Conservation (phyloP, 2,888 invertebrate genomes). For the Sinelater perroti region DNA sequence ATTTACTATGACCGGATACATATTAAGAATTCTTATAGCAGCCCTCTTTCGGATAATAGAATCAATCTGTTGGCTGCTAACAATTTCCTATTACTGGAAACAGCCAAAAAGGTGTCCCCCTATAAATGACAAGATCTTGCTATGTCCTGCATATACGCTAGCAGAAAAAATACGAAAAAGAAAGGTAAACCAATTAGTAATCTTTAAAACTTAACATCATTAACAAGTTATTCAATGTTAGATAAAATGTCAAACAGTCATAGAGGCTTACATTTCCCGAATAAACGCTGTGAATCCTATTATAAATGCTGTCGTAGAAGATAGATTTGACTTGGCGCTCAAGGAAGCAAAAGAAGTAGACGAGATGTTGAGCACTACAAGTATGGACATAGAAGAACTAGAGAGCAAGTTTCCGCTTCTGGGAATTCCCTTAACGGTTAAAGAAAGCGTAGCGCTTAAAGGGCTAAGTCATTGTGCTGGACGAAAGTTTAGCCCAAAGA, state of each 20-base stretch:
- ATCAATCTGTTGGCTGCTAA: conserved; percentile 2
- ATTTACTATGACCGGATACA: background rate
- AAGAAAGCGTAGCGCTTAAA: conserved; percentile 81
- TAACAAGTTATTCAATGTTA: conserved; percentile 51
- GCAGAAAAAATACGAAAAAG: conserved; percentile 75
- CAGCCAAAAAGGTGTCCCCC: conserved; percentile 11
- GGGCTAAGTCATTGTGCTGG: conserved; percentile 80
- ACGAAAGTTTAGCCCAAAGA: conserved; percentile 61
- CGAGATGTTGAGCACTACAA: conserved; percentile 56
- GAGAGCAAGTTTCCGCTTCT: conserved; percentile 75
- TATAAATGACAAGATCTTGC: conserved; percentile 19
- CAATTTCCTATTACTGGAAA: conserved; percentile 13
- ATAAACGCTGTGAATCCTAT: conserved; percentile 81
- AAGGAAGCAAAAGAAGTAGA: conserved; percentile 79
- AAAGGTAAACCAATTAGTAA: conserved; percentile 64
- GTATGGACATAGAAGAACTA: conserved; percentile 22
- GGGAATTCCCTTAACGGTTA: conserved; percentile 87
- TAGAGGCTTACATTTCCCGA: conserved; percentile 78
- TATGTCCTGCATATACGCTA: conserved; percentile 50
- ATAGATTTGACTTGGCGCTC: conserved; percentile 78
- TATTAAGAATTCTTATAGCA: background rate
- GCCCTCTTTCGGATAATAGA: conserved; percentile 2
- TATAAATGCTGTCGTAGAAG: conserved; percentile 84
- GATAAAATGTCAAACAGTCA: conserved; percentile 76
- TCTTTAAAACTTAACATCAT: background rate